Evolutionary conservation across 2,797 vertebrate species (phyloP), one percentile per base, ranked within the genome.

Genomic region (Gobionotothen gibberifrons): DNA sequence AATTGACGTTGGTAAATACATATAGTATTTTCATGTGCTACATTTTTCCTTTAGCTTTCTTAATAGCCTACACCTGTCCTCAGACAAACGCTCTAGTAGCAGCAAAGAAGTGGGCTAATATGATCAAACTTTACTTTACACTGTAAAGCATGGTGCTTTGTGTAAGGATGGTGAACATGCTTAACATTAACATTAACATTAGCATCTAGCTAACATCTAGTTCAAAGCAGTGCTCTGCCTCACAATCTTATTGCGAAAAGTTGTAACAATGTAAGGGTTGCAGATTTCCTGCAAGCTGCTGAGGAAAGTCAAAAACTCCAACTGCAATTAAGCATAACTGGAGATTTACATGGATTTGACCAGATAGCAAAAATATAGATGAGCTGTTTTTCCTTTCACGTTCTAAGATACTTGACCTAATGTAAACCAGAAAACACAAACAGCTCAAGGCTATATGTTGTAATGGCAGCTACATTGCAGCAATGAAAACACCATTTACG

Each of bases 401-500:
- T 62, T 48, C 19, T 14, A 21, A 26, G 17, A n/a, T 29, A 22
- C 21, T 48, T 44, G 21, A 46, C 40, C 3, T 21, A 48, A 69
- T 58, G 15, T 17, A 59, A 32, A 10, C 13, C 1, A 56, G 22
- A 16, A 44, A 51, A 78, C 43, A 48, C 48, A 81, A 79, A 66
- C 55, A 54, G 14, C 59, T 69, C 13, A 52, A 36, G 52, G 51
- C 14, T 39, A 19, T 62, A 66, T 52, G 43, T 7, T 61, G 43
- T 67, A 22, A 68, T 58, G 32, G 22, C 52, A 70, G 59, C 14
- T 47, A 40, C 59, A 70, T 66, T 0, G 2, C 15, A 54, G 15
- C 62, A 56, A 71, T 55, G 19, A 53, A 56, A 66, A 57, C 14
- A 51, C 32, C 65, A 43, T 79, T 58, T 51, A 52, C 52, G 36